phyloP scores from a whole-genome alignment of 2,797 vertebrate genomes.

The Vultur gryphus region DNA sequence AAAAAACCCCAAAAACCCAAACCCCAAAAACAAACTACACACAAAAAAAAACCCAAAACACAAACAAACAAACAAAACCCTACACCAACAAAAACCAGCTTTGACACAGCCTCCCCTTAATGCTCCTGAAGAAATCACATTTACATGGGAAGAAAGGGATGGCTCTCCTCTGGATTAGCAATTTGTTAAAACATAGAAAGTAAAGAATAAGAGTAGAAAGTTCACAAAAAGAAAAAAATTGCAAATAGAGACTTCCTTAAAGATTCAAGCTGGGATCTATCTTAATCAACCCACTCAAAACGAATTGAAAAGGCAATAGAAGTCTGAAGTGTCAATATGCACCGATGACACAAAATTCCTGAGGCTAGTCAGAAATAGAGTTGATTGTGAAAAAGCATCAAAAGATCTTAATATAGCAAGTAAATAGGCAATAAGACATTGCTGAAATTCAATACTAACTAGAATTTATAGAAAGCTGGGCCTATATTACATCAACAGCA shows the following conservation, averaged over 20 bases:
- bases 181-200: background rate
- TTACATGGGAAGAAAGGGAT: background rate
- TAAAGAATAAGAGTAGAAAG: background rate
- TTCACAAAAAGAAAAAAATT: background rate
- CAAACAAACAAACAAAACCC: background rate
- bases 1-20: too few species aligned
- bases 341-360: background rate
- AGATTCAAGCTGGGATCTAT: background rate
- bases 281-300: background rate
- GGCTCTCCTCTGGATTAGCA: background rate
- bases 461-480: background rate
- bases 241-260: background rate
- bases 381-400: background rate
- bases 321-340: background rate
- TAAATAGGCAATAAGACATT: background rate
- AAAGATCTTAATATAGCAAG: background rate
- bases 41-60: too few species aligned
- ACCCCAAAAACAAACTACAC: too few species aligned
- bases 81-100: background rate
- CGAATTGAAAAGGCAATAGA: background rate
- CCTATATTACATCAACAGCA: background rate
- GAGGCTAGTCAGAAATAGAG: background rate
- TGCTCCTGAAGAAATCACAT: background rate
- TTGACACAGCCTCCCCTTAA: background rate
- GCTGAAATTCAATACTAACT: background rate